These are phyloP conservation scores for Aptenodytes forsteri DNA, from an alignment of 2,113 vertebrate species.

Conservation along the genomic window DNA sequence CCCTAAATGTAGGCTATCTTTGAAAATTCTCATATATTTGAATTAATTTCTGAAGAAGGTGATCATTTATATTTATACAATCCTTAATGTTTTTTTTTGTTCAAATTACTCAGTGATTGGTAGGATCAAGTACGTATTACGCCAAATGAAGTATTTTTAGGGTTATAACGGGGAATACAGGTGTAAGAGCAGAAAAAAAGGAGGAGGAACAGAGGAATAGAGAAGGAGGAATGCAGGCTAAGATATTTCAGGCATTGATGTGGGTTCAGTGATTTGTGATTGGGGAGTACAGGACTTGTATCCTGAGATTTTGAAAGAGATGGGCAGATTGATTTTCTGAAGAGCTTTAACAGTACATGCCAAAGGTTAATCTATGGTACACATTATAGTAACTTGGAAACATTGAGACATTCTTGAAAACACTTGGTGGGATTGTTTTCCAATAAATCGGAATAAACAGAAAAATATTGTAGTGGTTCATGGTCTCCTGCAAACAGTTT, in stretches of 20 bases:
- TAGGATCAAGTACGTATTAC: neutral
- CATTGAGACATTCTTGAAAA: neutral
- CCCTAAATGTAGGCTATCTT: neutral
- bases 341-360: neutral
- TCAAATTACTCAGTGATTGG: neutral
- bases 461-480: neutral
- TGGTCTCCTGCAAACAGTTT: neutral
- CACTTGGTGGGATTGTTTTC: neutral
- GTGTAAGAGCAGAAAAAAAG: neutral
- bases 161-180: neutral
- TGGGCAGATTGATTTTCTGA: neutral
- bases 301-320: neutral
- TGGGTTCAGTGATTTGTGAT: neutral
- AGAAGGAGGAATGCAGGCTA: neutral
- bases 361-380: neutral
- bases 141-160: neutral
- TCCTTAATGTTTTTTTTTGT: neutral
- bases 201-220: neutral
- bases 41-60: neutral
- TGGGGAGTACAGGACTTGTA: neutral
- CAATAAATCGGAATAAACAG: neutral
- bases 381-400: neutral
- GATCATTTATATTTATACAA: neutral
- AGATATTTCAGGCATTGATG: neutral
- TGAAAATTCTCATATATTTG: neutral